Base-by-base conservation (phyloP, 2,113 vertebrate species). In the Ceuthmochares aereus region DNA sequence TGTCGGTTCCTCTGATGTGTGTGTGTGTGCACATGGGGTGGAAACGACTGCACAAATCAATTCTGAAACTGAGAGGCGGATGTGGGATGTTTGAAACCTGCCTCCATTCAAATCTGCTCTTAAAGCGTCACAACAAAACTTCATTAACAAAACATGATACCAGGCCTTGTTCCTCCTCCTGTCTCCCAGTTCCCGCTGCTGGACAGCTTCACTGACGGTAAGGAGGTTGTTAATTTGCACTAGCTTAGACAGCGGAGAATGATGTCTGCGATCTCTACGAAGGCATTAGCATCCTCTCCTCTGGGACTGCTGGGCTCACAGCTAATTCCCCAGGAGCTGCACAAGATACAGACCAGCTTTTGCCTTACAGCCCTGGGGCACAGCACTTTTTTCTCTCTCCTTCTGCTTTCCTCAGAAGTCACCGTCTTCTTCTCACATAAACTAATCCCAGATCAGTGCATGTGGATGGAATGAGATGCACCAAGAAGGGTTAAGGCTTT, bases 401-500 rank as follows among this genome's bases (percentile, higher is more conserved):
- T 19, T 13, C 51, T 5, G 34, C 5, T 0, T 74, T 8, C 45
- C 81, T 22, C 74, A 0, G 30, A 9, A 30, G 10, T 37, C 6
- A 1, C 36, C 3, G 0, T 8, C 52, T 2, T 9, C 56, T 21
- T 19, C 47, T 2, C 7, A 7, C 56, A 0, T 6, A 12, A 54
- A 2, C 34, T 5, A 1, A 8, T 20, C 67, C 60, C 13, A 1
- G 32, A 0, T 0, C 1, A 15, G 45, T 3, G 4, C 15, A 1
- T 0, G 16, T 3, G 63, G 54, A 66, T 30, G 83, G 14, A 8
- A 32, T 1, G n/a, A 47, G 62, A 54, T 10, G 10, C 75, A 2
- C 30, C 0, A 22, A 21, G 73, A 19, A 8, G 36, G 64, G 76
- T 36, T 6, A 6, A 9, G 45, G 56, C 6, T 25, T 4, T 21